Conservation (phyloP, 2,888 invertebrate species). For the Eurois occulta region DNA sequence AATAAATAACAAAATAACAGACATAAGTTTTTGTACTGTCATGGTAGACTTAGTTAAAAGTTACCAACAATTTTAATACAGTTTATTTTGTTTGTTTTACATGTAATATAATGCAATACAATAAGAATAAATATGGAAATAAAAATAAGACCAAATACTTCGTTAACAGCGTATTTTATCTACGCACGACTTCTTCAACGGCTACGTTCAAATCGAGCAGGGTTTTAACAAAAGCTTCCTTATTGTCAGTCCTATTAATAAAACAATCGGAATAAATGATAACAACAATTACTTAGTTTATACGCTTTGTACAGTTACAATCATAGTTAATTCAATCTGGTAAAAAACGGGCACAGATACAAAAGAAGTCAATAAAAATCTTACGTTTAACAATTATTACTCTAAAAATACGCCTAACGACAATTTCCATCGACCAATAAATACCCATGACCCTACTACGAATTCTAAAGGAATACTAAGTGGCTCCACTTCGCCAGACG, state of each 20-base stretch:
- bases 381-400: background rate
- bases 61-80: background rate
- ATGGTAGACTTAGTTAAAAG: background rate
- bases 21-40: too few species aligned
- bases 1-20: background rate
- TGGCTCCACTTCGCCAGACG: conserved; percentile 46
- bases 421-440: conserved; percentile 43
- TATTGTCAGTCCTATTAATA: conserved; percentile 20
- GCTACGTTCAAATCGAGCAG: conserved; percentile 27
- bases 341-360: background rate
- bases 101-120: background rate
- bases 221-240: conserved; percentile 25
- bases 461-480: conserved; percentile 70
- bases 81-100: conserved; percentile 6
- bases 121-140: background rate
- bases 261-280: conserved; percentile 3
- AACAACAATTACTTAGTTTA: background rate
- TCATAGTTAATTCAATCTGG: background rate
- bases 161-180: background rate
- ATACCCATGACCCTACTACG: conserved; percentile 61
- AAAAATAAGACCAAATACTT: conserved; percentile 3
- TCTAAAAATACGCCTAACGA: conserved; percentile 1
- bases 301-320: background rate
- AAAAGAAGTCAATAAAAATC: background rate
- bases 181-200: conserved; percentile 25